Percentiles rank a stretch among this genome's conserved stretches.
Evolutionary conservation across 2,113 vertebrate species (phyloP).

Genomic region (Phrynosoma platyrhinos): DNA sequence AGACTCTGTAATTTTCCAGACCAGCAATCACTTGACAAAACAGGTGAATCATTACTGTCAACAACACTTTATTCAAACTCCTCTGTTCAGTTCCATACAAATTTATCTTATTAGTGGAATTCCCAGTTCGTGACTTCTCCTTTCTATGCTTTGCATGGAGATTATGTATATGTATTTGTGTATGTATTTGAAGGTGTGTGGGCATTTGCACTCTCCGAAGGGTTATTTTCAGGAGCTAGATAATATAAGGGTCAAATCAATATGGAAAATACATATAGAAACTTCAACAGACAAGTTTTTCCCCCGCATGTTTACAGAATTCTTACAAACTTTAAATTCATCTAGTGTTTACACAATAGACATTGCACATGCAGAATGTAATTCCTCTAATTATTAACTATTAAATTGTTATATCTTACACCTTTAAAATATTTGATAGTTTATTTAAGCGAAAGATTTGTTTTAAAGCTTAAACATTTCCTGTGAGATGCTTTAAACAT

Average conservation of each 20-base stretch:
- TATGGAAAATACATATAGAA: neutral
- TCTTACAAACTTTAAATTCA: conserved; percentile 2
- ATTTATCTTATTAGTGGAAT: conserved; percentile 8
- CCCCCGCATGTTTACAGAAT: neutral
- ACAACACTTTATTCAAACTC: neutral
- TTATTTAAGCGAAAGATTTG: neutral
- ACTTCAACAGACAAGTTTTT: neutral
- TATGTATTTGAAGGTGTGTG: neutral
- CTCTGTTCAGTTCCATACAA: conserved; percentile 6
- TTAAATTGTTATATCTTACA: neutral
- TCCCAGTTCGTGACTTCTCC: neutral
- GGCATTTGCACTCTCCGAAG: neutral
- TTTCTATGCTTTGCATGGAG: neutral
- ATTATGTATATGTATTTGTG: neutral
- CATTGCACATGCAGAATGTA: no score
- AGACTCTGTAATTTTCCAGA: conserved; percentile 33
- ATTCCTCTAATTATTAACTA: neutral
- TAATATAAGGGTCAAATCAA: neutral
- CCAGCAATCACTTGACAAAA: accelerated
- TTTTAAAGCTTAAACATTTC: no score
- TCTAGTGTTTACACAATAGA: neutral
- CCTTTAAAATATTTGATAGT: neutral
- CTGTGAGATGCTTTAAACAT: neutral
- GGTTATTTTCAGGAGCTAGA: neutral
- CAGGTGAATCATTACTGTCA: neutral